Evolutionary conservation across 2,797 vertebrate genomes (phyloP), one percentile per base, ranked within the genome.

Genomic region (Oceanodroma leucorhoa): DNA sequence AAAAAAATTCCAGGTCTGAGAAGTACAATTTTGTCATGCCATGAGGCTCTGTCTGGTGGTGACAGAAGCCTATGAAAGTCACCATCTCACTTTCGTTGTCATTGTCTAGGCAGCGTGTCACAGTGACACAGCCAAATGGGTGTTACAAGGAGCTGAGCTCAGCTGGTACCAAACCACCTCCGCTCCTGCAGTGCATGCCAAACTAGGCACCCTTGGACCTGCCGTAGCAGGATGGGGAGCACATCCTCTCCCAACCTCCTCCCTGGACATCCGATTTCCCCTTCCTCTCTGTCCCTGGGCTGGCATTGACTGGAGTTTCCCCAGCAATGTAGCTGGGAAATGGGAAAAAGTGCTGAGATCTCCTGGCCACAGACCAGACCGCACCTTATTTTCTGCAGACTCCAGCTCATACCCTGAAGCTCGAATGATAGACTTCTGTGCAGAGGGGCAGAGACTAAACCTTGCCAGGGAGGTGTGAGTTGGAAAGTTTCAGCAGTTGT

Each of bases 161-260:
- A 40, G 32, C 61, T 61, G 40, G 53, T 58, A n/a, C 30, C 64
- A 76, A 12, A 50, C 21, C 60, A 41, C 43, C 40, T 73, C 38
- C 2, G 0, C 27, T 70, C 10, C 66, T 67, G 43, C 53, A 51
- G 43, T 8, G 0, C 2, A 1, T 27, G 21, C 27, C 0, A 7
- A 3, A 0, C 12, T 5, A 4, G 27, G 38, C 43, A 57, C 13
- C 54, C 41, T 8, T 27, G 40, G 51, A n/a, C 22, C 58, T 87
- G 24, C 61, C 38, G 53, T 54, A 58, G 45, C 46, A 51, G 27
- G 55, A 9, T 1, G 1, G 38, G 20, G 21, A 64, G 51, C 48
- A 40, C 0, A 1, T 40, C 13, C 24, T n/a, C 20, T 73, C 51
- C 55, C 62, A 65, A 0, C 2, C 67, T 77, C 10, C 66, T 79